These are phyloP conservation scores for Rhynchomys soricoides DNA, from an alignment of 2,113 vertebrate species.

Conservation along the genomic window DNA sequence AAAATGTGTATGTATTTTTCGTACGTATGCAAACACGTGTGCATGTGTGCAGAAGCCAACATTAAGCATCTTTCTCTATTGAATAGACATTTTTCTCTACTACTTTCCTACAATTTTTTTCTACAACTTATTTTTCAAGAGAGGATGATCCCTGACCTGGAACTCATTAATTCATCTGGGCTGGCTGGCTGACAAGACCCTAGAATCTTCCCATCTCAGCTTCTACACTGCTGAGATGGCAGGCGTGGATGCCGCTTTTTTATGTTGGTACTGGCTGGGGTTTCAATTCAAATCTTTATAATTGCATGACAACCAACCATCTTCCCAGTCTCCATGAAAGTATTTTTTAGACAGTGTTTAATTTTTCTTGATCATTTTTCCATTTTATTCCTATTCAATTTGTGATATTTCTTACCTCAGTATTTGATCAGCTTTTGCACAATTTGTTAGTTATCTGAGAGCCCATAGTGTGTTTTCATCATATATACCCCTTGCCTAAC, in stretches of 20 bases:
- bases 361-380: slow-evolving; percentile 12
- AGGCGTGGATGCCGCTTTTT: background rate
- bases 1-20: background rate
- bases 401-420: background rate
- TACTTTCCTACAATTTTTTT: too few relatives aligned
- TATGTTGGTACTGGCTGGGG: background rate
- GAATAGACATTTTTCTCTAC: background rate
- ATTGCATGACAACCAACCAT: too few relatives aligned
- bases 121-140: background rate
- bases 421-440: background rate
- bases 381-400: background rate
- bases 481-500: background rate
- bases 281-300: background rate
- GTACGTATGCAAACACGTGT: background rate
- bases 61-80: background rate
- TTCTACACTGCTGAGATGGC: background rate
- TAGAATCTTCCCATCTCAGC: background rate
- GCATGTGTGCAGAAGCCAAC: background rate
- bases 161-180: background rate
- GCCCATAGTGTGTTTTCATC: background rate
- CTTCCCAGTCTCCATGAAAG: background rate
- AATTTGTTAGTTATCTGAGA: background rate
- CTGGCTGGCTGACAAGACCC: background rate
- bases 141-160: background rate
- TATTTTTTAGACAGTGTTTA: background rate